Base-by-base conservation (phyloP, 2,113 vertebrate genomes). In the Corythoichthys haematopterus region DNA sequence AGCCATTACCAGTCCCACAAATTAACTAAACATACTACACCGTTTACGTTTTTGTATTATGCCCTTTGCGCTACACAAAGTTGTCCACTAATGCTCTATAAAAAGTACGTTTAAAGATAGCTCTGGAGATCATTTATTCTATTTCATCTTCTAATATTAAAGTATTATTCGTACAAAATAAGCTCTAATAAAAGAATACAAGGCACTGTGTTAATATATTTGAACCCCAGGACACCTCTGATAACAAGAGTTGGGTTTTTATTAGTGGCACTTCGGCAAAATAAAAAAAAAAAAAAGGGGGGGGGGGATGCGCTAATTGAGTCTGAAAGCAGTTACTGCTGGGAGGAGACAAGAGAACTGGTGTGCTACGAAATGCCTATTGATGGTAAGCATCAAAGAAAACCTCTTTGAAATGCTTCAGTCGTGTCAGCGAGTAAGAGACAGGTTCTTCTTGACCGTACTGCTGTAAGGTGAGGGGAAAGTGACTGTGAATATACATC, bases 21-120 rank as follows among this genome's bases (percentile, higher is more conserved):
- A 90, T 91, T 85, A 91, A 88, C 81, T 83, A 87, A 89, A 90
- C 84, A 89, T 85, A 87, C 82, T 82, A 28, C 20, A 28, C 20
- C 20, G 20, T 28, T 28, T 28, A 28, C 20, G 20, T 28, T 28
- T 28, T 28, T 28, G 20, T 1, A 28, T 28, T 28, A 28, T 28
- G 20, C 20, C 20, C 20, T 28, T 28, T 28, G 20, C 20, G 20
- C 20, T 28, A 28, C 20, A 28, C 20, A 28, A 28, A 28, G 20
- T 28, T 28, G 20, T 28, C 20, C 20, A 28, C 20, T 28, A 28
- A 28, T 73, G 73, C 71, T 80, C 47, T 43, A 57, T 68, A 80
- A 77, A 83, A 81, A 28, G 20, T 28, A 28, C 20, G 20, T 28
- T 28, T 28, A 28, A 28, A 28, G 20, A 28, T 28, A 28, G 20